Evolutionary conservation across 2,888 invertebrate genomes (phyloP).

Genomic region (Drosophila falleni): DNA sequence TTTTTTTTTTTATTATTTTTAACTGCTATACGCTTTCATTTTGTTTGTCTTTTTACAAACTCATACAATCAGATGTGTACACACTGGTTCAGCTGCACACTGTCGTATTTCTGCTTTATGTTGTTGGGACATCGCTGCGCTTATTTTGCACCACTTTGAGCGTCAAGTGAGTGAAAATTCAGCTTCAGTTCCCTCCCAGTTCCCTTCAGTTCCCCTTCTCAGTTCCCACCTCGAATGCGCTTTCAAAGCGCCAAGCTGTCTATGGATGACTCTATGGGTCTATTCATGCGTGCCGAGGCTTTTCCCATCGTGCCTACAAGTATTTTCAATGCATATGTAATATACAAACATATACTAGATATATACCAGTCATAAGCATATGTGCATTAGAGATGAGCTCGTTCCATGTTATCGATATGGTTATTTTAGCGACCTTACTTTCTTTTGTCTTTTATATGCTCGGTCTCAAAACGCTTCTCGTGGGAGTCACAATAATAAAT

Average conservation of each 20-base stretch:
- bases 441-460: slow-evolving; percentile 19
- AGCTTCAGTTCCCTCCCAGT: neutral
- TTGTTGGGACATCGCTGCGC: slow-evolving; percentile 49
- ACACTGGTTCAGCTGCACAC: slow-evolving; percentile 34
- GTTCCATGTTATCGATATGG: slow-evolving; percentile 52
- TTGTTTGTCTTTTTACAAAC: slow-evolving; percentile 66
- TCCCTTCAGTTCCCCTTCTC: too few relatives aligned
- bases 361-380: neutral
- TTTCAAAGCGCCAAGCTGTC: slow-evolving; percentile 69
- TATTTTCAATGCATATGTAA: slow-evolving; percentile 38
- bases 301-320: slow-evolving; percentile 25
- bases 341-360: neutral
- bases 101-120: slow-evolving; percentile 47
- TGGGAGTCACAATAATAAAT: slow-evolving; percentile 23
- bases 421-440: slow-evolving; percentile 31
- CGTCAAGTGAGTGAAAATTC: slow-evolving; percentile 80
- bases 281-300: slow-evolving; percentile 55
- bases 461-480: slow-evolving; percentile 31
- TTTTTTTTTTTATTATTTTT: slow-evolving; percentile 29
- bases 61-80: slow-evolving; percentile 25
- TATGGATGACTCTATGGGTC: slow-evolving; percentile 25
- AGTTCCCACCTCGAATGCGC: slow-evolving; percentile 50
- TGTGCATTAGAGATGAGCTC: slow-evolving; percentile 55
- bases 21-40: slow-evolving; percentile 66
- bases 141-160: slow-evolving; percentile 76